A percentile compares a stretch with the other conserved stretches of the same genome.
phyloP scores from a whole-genome alignment of 2,888 invertebrate species.

The Andrena praecox region DNA sequence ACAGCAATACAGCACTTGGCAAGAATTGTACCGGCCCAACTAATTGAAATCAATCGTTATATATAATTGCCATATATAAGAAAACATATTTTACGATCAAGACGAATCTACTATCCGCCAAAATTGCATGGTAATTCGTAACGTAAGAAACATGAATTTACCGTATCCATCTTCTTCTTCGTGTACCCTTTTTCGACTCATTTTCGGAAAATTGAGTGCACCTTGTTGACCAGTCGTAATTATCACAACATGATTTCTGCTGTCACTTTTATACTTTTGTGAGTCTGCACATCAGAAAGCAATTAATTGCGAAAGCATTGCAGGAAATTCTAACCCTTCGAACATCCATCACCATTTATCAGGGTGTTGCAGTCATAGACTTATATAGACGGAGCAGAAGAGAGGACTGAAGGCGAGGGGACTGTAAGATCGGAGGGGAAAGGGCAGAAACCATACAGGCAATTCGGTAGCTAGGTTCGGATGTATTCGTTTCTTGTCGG shows the following conservation, averaged over 20 bases:
- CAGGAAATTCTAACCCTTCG: slow-evolving; percentile 27
- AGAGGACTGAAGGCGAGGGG: too few species aligned
- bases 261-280: neutral
- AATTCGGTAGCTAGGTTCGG: too few species aligned
- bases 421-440: too few species aligned
- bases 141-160: slow-evolving; percentile 23
- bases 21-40: too few species aligned
- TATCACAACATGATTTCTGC: neutral
- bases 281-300: neutral
- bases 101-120: neutral
- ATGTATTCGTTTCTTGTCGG: too few species aligned
- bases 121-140: neutral
- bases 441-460: too few species aligned
- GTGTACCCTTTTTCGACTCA: slow-evolving; percentile 68
- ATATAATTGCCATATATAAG: neutral
- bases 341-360: neutral
- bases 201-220: slow-evolving; percentile 40
- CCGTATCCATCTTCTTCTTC: slow-evolving; percentile 72
- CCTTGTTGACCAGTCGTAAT: neutral
- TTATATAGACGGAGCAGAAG: too few species aligned
- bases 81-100: neutral
- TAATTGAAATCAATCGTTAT: too few species aligned
- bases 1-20: neutral
- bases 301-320: slow-evolving; percentile 31
- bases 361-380: too few species aligned